phyloP scores from a whole-genome alignment of 1,140 invertebrate species.

The Drosophila leontia region DNA sequence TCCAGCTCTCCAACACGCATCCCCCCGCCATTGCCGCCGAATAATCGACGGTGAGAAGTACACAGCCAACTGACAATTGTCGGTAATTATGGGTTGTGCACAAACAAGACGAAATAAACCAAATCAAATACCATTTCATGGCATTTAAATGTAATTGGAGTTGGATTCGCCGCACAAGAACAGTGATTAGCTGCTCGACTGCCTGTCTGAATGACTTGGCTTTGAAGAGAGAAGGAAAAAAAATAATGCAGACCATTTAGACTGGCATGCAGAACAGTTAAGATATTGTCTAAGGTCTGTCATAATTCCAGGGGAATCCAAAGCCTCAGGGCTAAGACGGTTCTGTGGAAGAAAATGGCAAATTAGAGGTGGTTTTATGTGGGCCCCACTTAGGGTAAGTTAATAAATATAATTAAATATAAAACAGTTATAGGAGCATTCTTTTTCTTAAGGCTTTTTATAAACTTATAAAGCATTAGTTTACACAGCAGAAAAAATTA shows the following conservation, averaged over 20 bases:
- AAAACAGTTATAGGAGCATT: not conserved
- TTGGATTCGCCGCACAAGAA: slow-evolving; percentile 59
- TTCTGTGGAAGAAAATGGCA: not conserved
- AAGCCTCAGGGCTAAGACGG: not conserved
- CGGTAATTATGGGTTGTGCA: slow-evolving; percentile 69
- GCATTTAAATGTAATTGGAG: slow-evolving; percentile 80
- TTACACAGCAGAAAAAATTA: not conserved
- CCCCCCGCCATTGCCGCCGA: slow-evolving; percentile 1
- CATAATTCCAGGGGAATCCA: slow-evolving; percentile 5
- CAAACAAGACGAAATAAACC: slow-evolving; percentile 58
- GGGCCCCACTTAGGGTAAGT: not conserved
- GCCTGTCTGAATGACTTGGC: slow-evolving; percentile 16
- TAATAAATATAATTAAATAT: not conserved
- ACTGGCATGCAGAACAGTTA: slow-evolving; percentile 47
- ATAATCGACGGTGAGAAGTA: slow-evolving; percentile 79
- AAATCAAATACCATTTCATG: slow-evolving; percentile 81
- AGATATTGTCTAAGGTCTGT: slow-evolving; percentile 10
- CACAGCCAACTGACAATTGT: slow-evolving; percentile 70
- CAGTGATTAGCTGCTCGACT: slow-evolving; percentile 55
- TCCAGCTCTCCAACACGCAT: slow-evolving; percentile 69
- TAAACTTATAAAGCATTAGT: not conserved
- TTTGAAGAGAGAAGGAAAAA: not conserved
- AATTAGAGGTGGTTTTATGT: not conserved
- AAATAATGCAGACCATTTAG: slow-evolving; percentile 40
- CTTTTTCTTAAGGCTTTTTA: not conserved